Conservation (phyloP, 2,888 invertebrate species). For the Eristalinus aeneus region DNA sequence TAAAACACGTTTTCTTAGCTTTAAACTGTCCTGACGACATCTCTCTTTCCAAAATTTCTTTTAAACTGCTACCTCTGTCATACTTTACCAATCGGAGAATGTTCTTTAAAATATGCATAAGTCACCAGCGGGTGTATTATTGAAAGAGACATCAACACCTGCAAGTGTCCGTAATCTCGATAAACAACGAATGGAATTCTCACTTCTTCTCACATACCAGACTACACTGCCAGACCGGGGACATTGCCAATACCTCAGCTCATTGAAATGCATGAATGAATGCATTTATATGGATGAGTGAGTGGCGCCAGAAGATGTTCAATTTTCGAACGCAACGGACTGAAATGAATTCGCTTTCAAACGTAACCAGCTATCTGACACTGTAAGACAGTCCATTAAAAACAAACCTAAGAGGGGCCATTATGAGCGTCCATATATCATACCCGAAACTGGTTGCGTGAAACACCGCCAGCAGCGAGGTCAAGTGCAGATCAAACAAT, state of each 20-base stretch:
- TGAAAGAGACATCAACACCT: no score
- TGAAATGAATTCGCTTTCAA: conserved; percentile 3
- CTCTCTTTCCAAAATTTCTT: no score
- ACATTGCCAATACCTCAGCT: neutral
- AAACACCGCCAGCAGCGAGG: conserved; percentile 32
- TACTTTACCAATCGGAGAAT: no score
- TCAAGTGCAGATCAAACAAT: conserved; percentile 38
- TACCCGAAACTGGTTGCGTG: conserved; percentile 35
- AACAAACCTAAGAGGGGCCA: conserved; percentile 7
- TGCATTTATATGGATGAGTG: neutral
- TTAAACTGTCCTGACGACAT: no score
- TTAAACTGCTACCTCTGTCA: no score
- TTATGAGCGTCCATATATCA: conserved; percentile 47
- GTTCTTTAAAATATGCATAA: no score
- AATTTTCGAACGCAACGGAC: conserved; percentile 18
- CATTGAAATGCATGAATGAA: conserved; percentile 33
- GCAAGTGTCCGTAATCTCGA: no score
- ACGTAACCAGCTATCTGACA: conserved; percentile 21
- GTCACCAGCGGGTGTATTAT: no score
- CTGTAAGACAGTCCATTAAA: conserved; percentile 29
- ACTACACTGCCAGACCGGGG: neutral
- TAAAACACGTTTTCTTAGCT: no score
- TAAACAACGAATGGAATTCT: no score
- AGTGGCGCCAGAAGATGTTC: conserved; percentile 18
- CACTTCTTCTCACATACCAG: no score